These are phyloP conservation scores for Platycercus adscitus DNA, from an alignment of 2,113 vertebrate genomes.

Conservation along the genomic window DNA sequence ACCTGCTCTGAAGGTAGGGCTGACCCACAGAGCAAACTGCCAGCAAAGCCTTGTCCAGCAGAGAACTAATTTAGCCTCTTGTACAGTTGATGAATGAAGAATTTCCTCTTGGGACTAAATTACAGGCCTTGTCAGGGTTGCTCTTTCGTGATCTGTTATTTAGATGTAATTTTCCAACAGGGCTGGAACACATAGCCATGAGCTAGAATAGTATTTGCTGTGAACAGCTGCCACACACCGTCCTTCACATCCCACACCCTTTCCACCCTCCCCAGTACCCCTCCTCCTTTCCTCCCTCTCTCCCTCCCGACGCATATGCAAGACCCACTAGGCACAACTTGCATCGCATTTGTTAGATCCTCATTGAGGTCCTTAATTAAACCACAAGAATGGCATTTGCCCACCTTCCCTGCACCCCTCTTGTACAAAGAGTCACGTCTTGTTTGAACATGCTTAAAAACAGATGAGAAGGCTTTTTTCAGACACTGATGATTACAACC, in stretches of 20 bases:
- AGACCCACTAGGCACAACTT: constrained; percentile 36
- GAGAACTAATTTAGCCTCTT: constrained; percentile 79
- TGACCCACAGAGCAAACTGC: constrained; percentile 58
- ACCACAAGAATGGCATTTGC: constrained; percentile 71
- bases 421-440: constrained; percentile 63
- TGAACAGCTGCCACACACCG: constrained; percentile 72
- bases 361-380: constrained; percentile 75
- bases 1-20: constrained; percentile 63
- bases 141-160: constrained; percentile 84
- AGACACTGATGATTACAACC: constrained; percentile 76
- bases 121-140: constrained; percentile 79
- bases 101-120: constrained; percentile 86
- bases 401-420: constrained; percentile 49
- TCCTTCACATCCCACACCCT: constrained; percentile 60
- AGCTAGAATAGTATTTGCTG: constrained; percentile 79
- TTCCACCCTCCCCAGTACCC: background rate
- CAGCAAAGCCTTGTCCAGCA: constrained; percentile 64
- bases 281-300: background rate
- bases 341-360: constrained; percentile 17
- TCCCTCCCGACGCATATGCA: background rate
- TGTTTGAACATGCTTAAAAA: constrained; percentile 74
- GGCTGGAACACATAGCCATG: constrained; percentile 77
- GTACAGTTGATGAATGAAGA: constrained; percentile 82
- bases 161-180: constrained; percentile 84
- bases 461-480: constrained; percentile 71